These are phyloP conservation scores for Naja naja DNA, from an alignment of 2,113 vertebrate species.

Conservation along the genomic window DNA sequence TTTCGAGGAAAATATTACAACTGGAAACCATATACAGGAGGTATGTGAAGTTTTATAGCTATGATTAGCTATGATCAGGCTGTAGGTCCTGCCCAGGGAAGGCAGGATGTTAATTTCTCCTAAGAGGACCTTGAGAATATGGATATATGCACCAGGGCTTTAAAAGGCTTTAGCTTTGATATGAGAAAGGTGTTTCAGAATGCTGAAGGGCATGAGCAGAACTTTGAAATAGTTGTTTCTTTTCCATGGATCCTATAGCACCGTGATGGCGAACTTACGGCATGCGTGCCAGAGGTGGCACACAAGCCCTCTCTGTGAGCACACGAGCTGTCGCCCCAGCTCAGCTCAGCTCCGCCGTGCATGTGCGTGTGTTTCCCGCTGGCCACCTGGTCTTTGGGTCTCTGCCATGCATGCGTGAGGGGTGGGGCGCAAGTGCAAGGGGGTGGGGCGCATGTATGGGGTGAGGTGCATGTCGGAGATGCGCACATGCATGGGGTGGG, in stretches of 20 bases:
- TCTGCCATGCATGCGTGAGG: too few relatives aligned
- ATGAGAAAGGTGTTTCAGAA: background rate
- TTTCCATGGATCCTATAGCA: background rate
- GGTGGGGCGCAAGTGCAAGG: too few relatives aligned
- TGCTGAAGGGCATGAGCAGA: background rate
- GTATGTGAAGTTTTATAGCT: constrained; percentile 66
- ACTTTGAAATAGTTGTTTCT: background rate
- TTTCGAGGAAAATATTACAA: constrained; percentile 98
- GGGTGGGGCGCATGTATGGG: too few relatives aligned
- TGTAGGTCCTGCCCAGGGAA: background rate
- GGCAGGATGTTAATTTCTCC: background rate
- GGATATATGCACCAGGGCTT: background rate
- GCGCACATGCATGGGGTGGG: too few relatives aligned
- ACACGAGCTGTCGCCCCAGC: too few relatives aligned
- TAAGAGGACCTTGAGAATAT: background rate
- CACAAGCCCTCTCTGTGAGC: too few relatives aligned
- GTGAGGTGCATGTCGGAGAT: too few relatives aligned
- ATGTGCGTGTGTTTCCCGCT: too few relatives aligned
- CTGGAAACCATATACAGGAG: constrained; percentile 99
- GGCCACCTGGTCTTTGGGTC: too few relatives aligned
- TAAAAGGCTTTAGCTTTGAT: background rate
- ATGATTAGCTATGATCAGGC: background rate
- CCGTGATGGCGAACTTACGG: too few relatives aligned
- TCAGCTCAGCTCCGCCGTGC: too few relatives aligned
- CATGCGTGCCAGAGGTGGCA: too few relatives aligned